Conservation (phyloP, 2,797 vertebrate genomes). For the Neomorphus geoffroyi region DNA sequence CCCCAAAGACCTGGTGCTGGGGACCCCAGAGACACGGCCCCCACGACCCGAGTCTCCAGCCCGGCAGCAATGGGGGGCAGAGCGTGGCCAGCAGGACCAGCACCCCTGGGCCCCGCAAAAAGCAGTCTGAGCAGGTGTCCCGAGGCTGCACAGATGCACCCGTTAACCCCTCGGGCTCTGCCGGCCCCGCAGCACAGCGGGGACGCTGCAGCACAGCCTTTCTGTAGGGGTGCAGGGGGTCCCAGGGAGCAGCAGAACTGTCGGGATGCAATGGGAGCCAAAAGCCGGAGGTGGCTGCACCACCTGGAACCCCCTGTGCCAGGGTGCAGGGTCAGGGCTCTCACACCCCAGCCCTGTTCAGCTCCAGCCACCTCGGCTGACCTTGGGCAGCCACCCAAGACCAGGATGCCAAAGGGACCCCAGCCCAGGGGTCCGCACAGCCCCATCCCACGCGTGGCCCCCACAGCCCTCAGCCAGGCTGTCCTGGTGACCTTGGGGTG, state of each 20-base stretch:
- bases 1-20: accelerated
- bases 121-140: accelerated
- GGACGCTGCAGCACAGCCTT: not conserved
- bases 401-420: not conserved
- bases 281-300: accelerated
- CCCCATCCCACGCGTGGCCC: accelerated
- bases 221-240: not conserved
- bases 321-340: not conserved
- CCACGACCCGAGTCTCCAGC: not conserved
- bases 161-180: not conserved
- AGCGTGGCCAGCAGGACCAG: accelerated
- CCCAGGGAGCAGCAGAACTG: not conserved
- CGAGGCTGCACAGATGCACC: not conserved
- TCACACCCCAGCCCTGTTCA: accelerated
- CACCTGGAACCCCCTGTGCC: not conserved
- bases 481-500: not conserved
- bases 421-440: accelerated
- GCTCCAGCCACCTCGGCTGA: not conserved
- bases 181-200: accelerated
- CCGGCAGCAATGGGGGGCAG: not conserved
- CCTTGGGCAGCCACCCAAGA: not conserved
- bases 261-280: accelerated
- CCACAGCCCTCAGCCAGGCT: accelerated
- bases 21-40: not conserved
- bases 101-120: too few species aligned